phyloP scores from a whole-genome alignment of 2,888 invertebrate genomes.

The Poecilus cupreus region DNA sequence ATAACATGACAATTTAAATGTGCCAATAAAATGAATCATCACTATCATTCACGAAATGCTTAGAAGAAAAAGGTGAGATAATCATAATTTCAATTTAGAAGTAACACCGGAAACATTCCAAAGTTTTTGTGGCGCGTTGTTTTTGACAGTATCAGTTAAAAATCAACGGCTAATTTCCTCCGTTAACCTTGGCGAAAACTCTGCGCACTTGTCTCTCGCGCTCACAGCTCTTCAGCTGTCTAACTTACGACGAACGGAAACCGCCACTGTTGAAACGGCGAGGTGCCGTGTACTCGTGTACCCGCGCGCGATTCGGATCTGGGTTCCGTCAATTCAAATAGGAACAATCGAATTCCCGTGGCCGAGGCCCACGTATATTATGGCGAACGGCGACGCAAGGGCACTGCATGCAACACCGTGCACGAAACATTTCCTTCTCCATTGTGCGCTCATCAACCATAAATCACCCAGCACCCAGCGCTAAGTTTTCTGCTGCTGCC shows the following conservation, averaged over 20 bases:
- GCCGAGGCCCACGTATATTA: conserved; percentile 38
- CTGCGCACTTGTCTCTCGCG: background rate
- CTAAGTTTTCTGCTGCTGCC: too few relatives aligned
- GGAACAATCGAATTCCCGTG: conserved; percentile 54
- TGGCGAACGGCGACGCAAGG: conserved; percentile 37
- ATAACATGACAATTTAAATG: background rate
- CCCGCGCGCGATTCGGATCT: conserved; percentile 44
- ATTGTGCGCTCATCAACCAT: conserved; percentile 9
- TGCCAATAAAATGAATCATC: background rate
- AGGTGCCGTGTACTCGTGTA: conserved; percentile 29
- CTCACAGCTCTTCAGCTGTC: background rate
- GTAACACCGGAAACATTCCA: background rate
- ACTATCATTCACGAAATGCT: background rate
- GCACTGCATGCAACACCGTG: conserved; percentile 36
- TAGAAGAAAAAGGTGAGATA: background rate
- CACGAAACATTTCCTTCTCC: conserved; percentile 31
- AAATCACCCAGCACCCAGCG: background rate
- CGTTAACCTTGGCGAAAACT: conserved; percentile 1
- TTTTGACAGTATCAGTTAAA: conserved; percentile 14
- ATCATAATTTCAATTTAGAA: background rate
- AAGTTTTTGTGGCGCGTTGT: conserved; percentile 3
- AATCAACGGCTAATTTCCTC: conserved; percentile 1
- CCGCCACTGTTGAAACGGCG: background rate
- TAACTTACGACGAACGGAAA: conserved; percentile 17
- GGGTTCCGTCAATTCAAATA: conserved; percentile 55